Percentiles rank a stretch among this genome's conserved stretches.
Conservation (phyloP, 2,797 vertebrate genomes). For the Lepilemur septentrionalis region DNA sequence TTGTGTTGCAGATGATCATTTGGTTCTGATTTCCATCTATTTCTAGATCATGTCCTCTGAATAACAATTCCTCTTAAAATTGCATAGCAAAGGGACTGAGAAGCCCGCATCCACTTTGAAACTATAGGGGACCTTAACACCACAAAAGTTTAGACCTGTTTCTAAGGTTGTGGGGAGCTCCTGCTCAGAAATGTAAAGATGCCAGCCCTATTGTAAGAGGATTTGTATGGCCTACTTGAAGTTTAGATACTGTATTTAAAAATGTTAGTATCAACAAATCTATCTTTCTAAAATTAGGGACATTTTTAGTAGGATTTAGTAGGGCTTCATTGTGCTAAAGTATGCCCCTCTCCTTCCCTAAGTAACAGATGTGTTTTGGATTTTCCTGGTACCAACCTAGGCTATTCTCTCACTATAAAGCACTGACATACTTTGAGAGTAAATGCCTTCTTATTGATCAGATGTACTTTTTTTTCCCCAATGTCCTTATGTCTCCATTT, state of each 20-base stretch:
- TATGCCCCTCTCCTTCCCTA: not conserved
- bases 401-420: too few relatives aligned
- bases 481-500: not conserved
- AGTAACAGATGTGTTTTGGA: not conserved
- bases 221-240: not conserved
- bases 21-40: constrained; percentile 43
- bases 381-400: not conserved
- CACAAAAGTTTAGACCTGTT: not conserved
- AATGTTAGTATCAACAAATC: not conserved
- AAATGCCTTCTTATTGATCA: not conserved
- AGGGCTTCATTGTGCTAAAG: not conserved
- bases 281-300: not conserved
- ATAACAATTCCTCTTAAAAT: constrained; percentile 25
- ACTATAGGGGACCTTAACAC: not conserved
- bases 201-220: not conserved
- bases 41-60: constrained; percentile 35
- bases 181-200: not conserved
- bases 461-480: not conserved
- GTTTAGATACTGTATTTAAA: constrained; percentile 19
- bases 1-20: constrained; percentile 32
- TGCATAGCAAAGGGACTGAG: constrained; percentile 31
- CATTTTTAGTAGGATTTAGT: constrained; percentile 6
- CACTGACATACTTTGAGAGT: not conserved
- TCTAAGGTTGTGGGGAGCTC: not conserved
- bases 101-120: constrained; percentile 11